These are phyloP conservation scores for Brachymystax lenok DNA, from an alignment of 2,797 vertebrate species.

Conservation along the genomic window DNA sequence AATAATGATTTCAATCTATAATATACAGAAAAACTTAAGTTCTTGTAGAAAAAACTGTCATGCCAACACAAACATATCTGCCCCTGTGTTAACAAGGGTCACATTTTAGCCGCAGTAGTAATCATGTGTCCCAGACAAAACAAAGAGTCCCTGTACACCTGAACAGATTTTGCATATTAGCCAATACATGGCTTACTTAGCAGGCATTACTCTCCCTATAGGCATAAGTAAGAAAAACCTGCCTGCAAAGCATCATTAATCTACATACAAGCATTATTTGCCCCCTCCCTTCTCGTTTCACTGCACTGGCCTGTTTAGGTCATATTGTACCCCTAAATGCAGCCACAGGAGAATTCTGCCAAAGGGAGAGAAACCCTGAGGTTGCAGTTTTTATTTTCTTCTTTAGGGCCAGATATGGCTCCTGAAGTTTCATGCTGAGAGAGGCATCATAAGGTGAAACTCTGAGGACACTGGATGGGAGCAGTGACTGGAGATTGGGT, in stretches of 20 bases:
- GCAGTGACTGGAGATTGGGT: too few relatives aligned
- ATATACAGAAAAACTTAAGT: background rate
- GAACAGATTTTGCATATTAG: conserved; percentile 1
- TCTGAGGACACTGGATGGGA: conserved; percentile 8
- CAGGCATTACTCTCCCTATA: conserved; percentile 21
- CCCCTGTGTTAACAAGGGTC: background rate
- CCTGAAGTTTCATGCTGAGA: conserved; percentile 42
- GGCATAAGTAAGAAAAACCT: conserved; percentile 21
- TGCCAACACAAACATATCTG: background rate
- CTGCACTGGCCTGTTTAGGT: conserved; percentile 30
- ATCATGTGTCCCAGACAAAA: background rate
- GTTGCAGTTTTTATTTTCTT: conserved; percentile 36
- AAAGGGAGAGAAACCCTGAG: conserved; percentile 36
- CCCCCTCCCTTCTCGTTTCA: background rate
- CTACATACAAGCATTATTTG: background rate
- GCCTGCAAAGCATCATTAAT: conserved; percentile 28
- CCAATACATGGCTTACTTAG: conserved; percentile 13
- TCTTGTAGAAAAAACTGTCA: background rate
- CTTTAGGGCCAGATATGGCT: conserved; percentile 45
- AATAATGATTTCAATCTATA: background rate
- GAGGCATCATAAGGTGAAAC: conserved; percentile 38
- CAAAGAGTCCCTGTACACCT: background rate
- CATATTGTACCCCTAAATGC: conserved; percentile 24
- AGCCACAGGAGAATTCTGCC: conserved; percentile 53
- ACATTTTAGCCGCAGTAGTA: background rate